Base-by-base conservation (phyloP, 2,888 invertebrate genomes). In the Agrotis ipsilon region DNA sequence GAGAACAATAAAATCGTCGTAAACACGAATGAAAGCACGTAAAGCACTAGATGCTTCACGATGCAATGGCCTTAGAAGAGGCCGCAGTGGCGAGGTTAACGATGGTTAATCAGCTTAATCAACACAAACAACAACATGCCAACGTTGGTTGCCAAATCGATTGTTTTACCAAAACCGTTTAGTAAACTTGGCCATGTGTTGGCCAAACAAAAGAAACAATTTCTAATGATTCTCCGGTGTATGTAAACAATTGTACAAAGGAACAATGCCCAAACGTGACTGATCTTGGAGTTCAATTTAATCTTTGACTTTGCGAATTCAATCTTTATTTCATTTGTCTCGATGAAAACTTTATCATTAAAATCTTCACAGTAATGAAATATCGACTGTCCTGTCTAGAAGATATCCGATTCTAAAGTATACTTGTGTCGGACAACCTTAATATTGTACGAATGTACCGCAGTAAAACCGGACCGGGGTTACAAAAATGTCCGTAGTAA, bases 1-100 rank as follows among this genome's bases (percentile, higher is more conserved):
- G 65, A 65, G 80, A 73, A 82, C 85, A 86, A 85, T 89, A 91
- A 90, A 89, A 88, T 71, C 45, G 72, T 81, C 81, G 81, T 90
- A 87, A 90, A 90, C 77, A 51, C 48, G 73, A 87, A 86, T 86
- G 83, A 84, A 84, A 87, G 86, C 83, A 86, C 79, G 78, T 84
- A 78, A 81, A 75, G 75, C 68, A 65, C 74, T 69, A 43, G 71
- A 70, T 62, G 68, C 68, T 72, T 63, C 64, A 69, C 61, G 66
- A 74, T 76, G 85, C 76, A 76, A 57, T 72, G 54, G 75, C 57
- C 43, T 77, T 68, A 24, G 62, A 65, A 69, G 27, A 72, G 58
- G 18, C 55, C 43, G 27, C 32, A n/a, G 54, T 39, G 59, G 61
- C n/a, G 55, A 75, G 57, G 81, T 75, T 62, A 78, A 73, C 60